These are phyloP conservation scores for Autographa gamma DNA, from an alignment of 2,888 invertebrate genomes.

Conservation along the genomic window DNA sequence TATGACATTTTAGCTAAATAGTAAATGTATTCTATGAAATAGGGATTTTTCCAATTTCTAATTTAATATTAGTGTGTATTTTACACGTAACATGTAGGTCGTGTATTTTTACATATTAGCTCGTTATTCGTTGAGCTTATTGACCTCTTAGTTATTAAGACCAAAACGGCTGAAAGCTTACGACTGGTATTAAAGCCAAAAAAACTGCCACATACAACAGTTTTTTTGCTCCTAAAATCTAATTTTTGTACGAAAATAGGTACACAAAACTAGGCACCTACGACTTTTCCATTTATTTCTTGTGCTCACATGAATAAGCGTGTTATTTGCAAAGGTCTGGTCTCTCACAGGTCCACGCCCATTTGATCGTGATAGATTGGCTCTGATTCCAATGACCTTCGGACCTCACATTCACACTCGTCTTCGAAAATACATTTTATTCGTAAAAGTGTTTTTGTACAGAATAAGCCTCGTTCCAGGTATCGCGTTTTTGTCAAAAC, in stretches of 20 bases:
- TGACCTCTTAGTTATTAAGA: background rate
- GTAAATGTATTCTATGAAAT: background rate
- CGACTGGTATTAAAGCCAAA: background rate
- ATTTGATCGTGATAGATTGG: slow-evolving; percentile 53
- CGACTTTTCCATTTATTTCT: slow-evolving; percentile 17
- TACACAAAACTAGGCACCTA: slow-evolving; percentile 20
- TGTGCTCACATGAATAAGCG: slow-evolving; percentile 33
- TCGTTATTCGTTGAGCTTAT: background rate
- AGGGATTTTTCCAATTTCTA: background rate
- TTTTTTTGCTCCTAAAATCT: background rate
- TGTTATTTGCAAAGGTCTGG: slow-evolving; percentile 45
- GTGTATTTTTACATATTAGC: background rate
- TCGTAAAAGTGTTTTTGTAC: slow-evolving; percentile 25
- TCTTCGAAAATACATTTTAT: slow-evolving; percentile 27
- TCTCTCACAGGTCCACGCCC: slow-evolving; percentile 32
- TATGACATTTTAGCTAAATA: background rate
- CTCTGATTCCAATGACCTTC: slow-evolving; percentile 43
- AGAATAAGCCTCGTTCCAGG: background rate
- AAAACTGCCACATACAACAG: no score
- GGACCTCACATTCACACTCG: slow-evolving; percentile 28
- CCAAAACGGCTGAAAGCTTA: no score
- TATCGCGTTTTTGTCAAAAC: background rate
- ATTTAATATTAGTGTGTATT: no score
- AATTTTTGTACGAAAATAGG: no score
- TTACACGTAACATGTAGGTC: no score